phyloP scores from a whole-genome alignment of 2,797 vertebrate species.

The Schizopygopsis pylzovi region DNA sequence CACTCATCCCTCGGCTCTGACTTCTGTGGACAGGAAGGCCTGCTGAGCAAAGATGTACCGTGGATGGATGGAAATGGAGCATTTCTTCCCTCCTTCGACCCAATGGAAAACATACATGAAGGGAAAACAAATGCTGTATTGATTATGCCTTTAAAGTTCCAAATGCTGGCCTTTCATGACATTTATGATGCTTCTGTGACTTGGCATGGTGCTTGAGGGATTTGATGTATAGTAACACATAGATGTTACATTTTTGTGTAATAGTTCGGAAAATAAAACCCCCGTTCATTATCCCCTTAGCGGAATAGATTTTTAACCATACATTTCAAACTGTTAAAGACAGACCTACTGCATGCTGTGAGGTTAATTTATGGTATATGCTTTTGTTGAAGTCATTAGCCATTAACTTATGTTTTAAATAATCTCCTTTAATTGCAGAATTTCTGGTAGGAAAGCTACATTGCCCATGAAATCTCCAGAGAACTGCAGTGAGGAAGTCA shows the following conservation, averaged over 20 bases:
- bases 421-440: not conserved
- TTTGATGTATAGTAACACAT: not conserved
- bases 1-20: slow-evolving; percentile 45
- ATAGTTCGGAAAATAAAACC: not conserved
- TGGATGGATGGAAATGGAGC: slow-evolving; percentile 59
- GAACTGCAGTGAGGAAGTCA: not conserved
- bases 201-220: not conserved
- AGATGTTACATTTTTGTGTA: not conserved
- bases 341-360: not conserved
- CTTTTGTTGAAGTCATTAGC: not conserved
- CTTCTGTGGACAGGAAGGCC: slow-evolving; percentile 57
- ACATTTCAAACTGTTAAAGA: not conserved
- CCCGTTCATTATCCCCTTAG: not conserved
- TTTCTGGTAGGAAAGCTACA: not conserved
- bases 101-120: slow-evolving; percentile 34
- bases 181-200: not conserved
- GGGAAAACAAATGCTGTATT: slow-evolving; percentile 51
- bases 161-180: slow-evolving; percentile 5
- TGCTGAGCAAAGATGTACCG: slow-evolving; percentile 53
- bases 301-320: not conserved
- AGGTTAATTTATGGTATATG: not conserved
- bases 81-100: slow-evolving; percentile 53
- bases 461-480: not conserved
- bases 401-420: not conserved
- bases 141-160: slow-evolving; percentile 14